phyloP scores from a whole-genome alignment of 2,888 invertebrate genomes.

The Sesia bembeciformis region DNA sequence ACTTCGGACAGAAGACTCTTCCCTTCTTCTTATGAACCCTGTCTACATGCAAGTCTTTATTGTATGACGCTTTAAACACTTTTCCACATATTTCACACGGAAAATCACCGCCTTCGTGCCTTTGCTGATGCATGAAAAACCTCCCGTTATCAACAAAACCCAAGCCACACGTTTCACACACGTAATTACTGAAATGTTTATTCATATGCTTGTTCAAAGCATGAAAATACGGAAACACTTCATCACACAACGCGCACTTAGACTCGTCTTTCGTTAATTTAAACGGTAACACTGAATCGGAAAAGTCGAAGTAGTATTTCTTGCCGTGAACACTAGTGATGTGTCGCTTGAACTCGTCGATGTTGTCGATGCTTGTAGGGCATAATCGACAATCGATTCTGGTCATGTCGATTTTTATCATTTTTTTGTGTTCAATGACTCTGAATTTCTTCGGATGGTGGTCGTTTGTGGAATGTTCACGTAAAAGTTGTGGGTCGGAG shows the following conservation, averaged over 20 bases:
- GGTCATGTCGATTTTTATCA: conserved; percentile 54
- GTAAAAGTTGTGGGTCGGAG: conserved; percentile 28
- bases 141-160: conserved; percentile 42
- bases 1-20: conserved; percentile 57
- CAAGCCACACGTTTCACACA: conserved; percentile 56
- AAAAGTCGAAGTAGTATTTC: conserved; percentile 43
- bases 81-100: conserved; percentile 59
- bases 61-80: conserved; percentile 45
- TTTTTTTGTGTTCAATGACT: conserved; percentile 51
- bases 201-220: conserved; percentile 64
- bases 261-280: conserved; percentile 33
- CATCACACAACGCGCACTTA: conserved; percentile 44
- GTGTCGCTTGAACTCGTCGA: conserved; percentile 48
- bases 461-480: conserved; percentile 27
- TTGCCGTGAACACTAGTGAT: conserved; percentile 37
- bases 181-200: conserved; percentile 55
- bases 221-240: conserved; percentile 49
- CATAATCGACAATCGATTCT: conserved; percentile 56
- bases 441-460: conserved; percentile 53
- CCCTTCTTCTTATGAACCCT: conserved; percentile 53
- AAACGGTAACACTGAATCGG: conserved; percentile 49
- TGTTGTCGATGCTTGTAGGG: conserved; percentile 23
- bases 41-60: conserved; percentile 34
- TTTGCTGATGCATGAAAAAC: conserved; percentile 54
- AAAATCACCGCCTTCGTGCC: conserved; percentile 46